These are phyloP conservation scores for Trialeurodes vaporariorum DNA, from an alignment of 1,140 invertebrate species.

Conservation along the genomic window DNA sequence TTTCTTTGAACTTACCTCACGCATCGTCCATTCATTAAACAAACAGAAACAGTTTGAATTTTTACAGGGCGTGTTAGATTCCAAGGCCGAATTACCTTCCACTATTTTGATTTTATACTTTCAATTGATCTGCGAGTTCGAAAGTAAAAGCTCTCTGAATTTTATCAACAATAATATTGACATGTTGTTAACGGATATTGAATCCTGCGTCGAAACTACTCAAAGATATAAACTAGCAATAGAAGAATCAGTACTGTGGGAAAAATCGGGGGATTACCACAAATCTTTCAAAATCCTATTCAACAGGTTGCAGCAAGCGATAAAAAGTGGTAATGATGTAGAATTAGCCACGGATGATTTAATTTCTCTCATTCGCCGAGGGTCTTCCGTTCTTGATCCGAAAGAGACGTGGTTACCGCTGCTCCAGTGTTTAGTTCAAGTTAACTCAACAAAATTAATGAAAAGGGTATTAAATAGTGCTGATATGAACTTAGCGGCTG, in stretches of 20 bases:
- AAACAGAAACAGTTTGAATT: neutral
- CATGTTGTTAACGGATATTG: neutral
- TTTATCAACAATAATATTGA: conserved; percentile 2
- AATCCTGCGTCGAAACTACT: neutral
- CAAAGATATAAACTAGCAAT: conserved; percentile 20
- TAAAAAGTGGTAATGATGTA: conserved; percentile 22
- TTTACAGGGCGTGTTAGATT: neutral
- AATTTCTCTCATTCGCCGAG: conserved; percentile 25
- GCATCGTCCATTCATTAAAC: neutral
- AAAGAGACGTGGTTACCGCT: conserved; percentile 28
- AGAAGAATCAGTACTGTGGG: conserved; percentile 26
- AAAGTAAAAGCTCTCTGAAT: conserved; percentile 2
- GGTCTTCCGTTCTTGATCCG: conserved; percentile 23
- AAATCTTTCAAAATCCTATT: conserved; percentile 28
- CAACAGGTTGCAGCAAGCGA: conserved; percentile 21
- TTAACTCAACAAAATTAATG: conserved; percentile 24
- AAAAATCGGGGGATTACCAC: conserved; percentile 26
- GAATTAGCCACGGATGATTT: conserved; percentile 25
- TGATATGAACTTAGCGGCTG: conserved; percentile 27
- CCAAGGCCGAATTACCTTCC: neutral
- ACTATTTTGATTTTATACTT: conserved; percentile 13
- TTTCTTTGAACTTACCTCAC: neutral
- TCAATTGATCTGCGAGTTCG: conserved; percentile 16
- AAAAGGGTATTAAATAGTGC: conserved; percentile 25
- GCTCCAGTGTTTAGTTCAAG: conserved; percentile 25